A percentile compares a stretch with the other conserved stretches of the same genome.
phyloP scores from a whole-genome alignment of 2,888 invertebrate genomes.

The Cephalotes varians region DNA sequence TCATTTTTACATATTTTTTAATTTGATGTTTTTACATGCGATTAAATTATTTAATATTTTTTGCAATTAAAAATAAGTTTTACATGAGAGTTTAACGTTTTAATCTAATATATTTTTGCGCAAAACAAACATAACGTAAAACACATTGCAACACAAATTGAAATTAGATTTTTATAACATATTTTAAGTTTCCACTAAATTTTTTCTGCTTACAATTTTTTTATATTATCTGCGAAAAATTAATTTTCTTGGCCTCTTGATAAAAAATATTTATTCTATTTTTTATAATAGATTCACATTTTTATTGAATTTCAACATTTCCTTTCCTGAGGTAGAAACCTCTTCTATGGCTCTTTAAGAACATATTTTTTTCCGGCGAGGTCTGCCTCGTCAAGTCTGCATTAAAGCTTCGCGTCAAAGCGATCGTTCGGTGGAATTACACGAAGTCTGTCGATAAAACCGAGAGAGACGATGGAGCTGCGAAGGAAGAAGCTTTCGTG shows the following conservation, averaged over 20 bases:
- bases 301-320: slow-evolving; percentile 42
- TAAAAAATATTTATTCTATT: slow-evolving; percentile 14
- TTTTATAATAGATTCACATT: neutral
- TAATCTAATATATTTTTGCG: slow-evolving; percentile 1
- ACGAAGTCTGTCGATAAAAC: slow-evolving; percentile 50
- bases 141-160: neutral
- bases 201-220: neutral
- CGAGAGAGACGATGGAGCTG: slow-evolving; percentile 29
- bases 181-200: neutral
- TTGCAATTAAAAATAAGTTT: neutral
- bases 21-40: neutral
- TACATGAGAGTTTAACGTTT: neutral
- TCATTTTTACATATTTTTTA: neutral
- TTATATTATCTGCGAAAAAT: neutral
- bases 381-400: slow-evolving; percentile 44
- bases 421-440: slow-evolving; percentile 50
- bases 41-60: neutral
- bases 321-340: neutral
- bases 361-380: slow-evolving; percentile 46
- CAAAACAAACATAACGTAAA: neutral
- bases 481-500: slow-evolving; percentile 20
- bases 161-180: neutral
- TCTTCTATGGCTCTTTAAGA: slow-evolving; percentile 19
- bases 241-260: slow-evolving; percentile 4
- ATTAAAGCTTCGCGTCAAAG: slow-evolving; percentile 52